phyloP scores from a whole-genome alignment of 1,140 invertebrate species.

The Macrocentrus cingulum region DNA sequence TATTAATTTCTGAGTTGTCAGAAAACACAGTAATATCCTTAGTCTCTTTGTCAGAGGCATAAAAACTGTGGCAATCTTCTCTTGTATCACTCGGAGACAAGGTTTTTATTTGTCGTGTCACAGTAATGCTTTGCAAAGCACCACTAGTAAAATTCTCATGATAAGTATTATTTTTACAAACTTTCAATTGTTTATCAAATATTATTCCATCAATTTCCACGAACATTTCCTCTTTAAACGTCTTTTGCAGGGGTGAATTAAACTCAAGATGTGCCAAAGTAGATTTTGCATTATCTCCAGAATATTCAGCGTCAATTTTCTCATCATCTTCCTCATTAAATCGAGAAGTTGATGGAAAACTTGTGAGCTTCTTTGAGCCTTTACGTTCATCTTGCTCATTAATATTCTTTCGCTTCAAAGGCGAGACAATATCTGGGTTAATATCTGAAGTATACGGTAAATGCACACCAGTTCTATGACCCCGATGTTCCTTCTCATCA shows the following conservation, averaged over 20 bases:
- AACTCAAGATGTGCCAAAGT: no score
- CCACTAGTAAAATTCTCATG: no score
- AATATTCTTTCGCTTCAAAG: slow-evolving; percentile 37
- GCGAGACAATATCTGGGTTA: slow-evolving; percentile 39
- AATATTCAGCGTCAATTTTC: no score
- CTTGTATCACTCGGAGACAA: slow-evolving; percentile 41
- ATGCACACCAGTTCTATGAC: background rate
- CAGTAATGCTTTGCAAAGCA: slow-evolving; percentile 28
- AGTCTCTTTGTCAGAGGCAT: slow-evolving; percentile 67
- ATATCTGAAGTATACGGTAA: slow-evolving; percentile 15
- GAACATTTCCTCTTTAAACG: no score
- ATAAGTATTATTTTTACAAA: no score
- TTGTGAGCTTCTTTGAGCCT: slow-evolving; percentile 7
- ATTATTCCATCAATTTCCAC: no score
- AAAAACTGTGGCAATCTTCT: slow-evolving; percentile 64
- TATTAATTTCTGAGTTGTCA: slow-evolving; percentile 63
- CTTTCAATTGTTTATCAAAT: no score
- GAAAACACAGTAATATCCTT: slow-evolving; percentile 72
- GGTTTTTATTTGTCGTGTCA: slow-evolving; percentile 37
- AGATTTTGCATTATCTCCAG: no score
- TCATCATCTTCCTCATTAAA: no score
- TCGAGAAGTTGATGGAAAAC: background rate
- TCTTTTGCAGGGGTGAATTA: no score
- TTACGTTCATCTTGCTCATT: background rate
- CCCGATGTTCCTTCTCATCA: slow-evolving; percentile 50